Base-by-base conservation (phyloP, 2,888 invertebrate species). In the Drosophila sordidula region DNA sequence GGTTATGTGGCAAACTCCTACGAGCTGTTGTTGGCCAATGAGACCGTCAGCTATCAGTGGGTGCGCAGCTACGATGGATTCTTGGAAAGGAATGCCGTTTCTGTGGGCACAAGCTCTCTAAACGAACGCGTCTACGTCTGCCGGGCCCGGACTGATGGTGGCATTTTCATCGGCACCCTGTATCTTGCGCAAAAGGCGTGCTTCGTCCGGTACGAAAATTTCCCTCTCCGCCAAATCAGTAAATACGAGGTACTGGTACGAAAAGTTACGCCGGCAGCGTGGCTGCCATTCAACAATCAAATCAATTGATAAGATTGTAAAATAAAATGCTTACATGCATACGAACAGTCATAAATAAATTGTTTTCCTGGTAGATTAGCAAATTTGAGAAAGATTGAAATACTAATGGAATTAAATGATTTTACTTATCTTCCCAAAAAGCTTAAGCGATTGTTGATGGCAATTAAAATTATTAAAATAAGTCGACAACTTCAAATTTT, bases 211-310 rank as follows among this genome's bases (percentile, higher is more conserved):
- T 41, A 44, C 11, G 79, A 45, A 0, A 34, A 42, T 6, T 39
- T 44, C 0, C 66, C 75, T 0, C 0, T 69, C 3, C 55, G 54
- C 2, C 18, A 29, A n/a, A 16, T 58, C 1, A 57, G 51, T 3
- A 78, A 78, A 26, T 78, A 78, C 44, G 79, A 78, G 16, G 44
- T 78, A 1, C 54, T 76, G 44, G 39, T 55, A 2, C 61, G 78
- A 18, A 16, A 75, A 12, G 22, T 38, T 6, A 57, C 50, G 1
- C 18, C 22, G 0, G 16, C 36, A 0, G 3, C 3, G 0, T 25
- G 12, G 2, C 0, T 2, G 14, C 11, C 18, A 34, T 26, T 36
- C 14, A 3, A n/a, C 1, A 18, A 9, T 18, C 5, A 36, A 34
- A 25, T 42, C 2, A 44, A 55, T 26, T 56, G 12, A 58, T 16